A percentile compares a stretch with the other conserved stretches of the same genome.
These are phyloP conservation scores for Leptinotarsa lineolata DNA, from an alignment of 1,140 invertebrate genomes.

Conservation along the genomic window DNA sequence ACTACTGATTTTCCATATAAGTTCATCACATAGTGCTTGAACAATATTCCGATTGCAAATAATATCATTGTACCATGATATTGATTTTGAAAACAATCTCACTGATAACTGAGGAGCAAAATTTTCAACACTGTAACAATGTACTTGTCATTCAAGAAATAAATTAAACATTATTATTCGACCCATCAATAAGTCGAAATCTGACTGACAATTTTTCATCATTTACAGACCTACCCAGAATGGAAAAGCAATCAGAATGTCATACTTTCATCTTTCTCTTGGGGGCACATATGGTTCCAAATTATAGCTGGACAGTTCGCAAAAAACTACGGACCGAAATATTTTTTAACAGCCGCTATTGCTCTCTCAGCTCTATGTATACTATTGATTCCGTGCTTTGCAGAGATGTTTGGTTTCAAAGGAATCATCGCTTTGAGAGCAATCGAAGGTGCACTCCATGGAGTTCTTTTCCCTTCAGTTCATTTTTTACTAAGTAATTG, in stretches of 20 bases:
- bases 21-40: no score
- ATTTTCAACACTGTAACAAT: neutral
- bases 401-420: conserved; percentile 28
- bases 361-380: conserved; percentile 56
- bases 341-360: conserved; percentile 65
- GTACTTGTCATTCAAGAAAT: neutral
- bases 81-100: no score
- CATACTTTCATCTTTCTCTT: conserved; percentile 71
- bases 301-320: conserved; percentile 72
- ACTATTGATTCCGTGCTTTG: conserved; percentile 55
- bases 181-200: no score
- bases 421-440: conserved; percentile 41
- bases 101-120: no score
- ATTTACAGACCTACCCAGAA: conserved; percentile 37
- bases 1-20: no score
- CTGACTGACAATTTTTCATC: no score
- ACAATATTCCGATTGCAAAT: no score
- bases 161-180: no score
- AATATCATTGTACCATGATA: no score
- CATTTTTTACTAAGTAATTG: conserved; percentile 42
- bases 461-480: conserved; percentile 41
- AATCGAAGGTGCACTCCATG: conserved; percentile 41
- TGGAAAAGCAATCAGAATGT: conserved; percentile 60
- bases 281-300: conserved; percentile 62
- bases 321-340: conserved; percentile 66